Percentiles rank a stretch among this genome's conserved stretches.
Conservation (phyloP, 2,113 vertebrate genomes). For the Alces alces region DNA sequence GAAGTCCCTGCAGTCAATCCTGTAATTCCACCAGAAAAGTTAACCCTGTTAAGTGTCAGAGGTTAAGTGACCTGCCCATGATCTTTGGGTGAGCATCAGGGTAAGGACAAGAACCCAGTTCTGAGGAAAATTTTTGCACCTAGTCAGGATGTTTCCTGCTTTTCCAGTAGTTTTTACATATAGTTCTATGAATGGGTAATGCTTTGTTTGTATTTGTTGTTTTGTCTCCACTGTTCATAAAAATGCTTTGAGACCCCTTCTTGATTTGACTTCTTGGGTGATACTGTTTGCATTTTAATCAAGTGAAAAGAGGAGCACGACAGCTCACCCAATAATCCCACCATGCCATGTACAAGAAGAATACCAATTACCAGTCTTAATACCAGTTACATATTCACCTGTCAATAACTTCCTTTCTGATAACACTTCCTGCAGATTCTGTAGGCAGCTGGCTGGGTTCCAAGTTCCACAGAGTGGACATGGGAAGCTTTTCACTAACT, state of each 20-base stretch:
- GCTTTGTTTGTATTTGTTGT: not conserved
- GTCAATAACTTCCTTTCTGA: constrained; percentile 38
- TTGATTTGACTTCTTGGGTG: not conserved
- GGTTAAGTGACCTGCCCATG: not conserved
- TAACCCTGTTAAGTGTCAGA: not conserved
- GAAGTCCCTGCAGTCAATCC: not conserved
- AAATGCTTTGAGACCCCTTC: not conserved
- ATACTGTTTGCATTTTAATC: constrained; percentile 37
- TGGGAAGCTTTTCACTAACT: not conserved
- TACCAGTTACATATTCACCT: not conserved
- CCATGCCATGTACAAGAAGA: not conserved
- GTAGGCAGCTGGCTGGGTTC: not conserved
- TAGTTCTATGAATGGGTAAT: constrained; percentile 23
- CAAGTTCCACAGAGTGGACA: not conserved
- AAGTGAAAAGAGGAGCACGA: not conserved
- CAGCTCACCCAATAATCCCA: not conserved
- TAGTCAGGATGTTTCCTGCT: not conserved
- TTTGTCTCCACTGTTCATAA: not conserved
- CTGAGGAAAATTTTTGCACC: not conserved
- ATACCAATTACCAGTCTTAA: not conserved
- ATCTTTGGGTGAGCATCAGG: not conserved
- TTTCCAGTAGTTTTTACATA: not conserved
- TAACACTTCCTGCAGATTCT: not conserved
- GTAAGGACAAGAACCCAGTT: not conserved
- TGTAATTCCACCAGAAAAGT: not conserved